These are phyloP conservation scores for Gymnodraco acuticeps DNA, from an alignment of 2,797 vertebrate species.

Conservation along the genomic window DNA sequence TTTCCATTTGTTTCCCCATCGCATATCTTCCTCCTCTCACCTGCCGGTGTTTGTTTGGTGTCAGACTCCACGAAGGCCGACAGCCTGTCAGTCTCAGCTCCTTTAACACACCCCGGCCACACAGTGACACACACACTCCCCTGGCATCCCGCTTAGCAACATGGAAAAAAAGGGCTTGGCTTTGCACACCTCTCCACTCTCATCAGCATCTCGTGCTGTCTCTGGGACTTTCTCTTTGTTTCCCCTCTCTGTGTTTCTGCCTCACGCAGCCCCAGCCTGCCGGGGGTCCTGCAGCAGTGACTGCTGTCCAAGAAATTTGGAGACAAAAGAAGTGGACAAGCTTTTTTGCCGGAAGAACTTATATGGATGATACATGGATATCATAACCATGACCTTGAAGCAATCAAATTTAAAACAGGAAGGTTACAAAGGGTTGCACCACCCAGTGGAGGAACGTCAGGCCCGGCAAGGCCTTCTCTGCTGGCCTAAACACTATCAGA, in stretches of 20 bases:
- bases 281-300: constrained; percentile 31
- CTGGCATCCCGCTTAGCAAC: constrained; percentile 46
- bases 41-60: constrained; percentile 57
- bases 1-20: constrained; percentile 57
- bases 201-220: constrained; percentile 51
- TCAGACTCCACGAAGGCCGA: constrained; percentile 43
- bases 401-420: no score
- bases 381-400: no score
- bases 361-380: no score
- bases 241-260: constrained; percentile 42
- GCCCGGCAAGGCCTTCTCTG: no score
- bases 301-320: constrained; percentile 24
- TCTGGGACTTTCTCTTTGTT: constrained; percentile 36
- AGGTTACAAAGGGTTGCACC: no score
- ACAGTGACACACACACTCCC: constrained; percentile 63
- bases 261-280: constrained; percentile 44
- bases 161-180: constrained; percentile 36
- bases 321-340: constrained; percentile 2
- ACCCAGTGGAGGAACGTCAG: no score
- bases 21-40: constrained; percentile 35
- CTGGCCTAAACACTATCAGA: no score
- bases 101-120: constrained; percentile 70
- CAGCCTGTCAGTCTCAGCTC: constrained; percentile 74
- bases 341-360: constrained; percentile 10
- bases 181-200: constrained; percentile 48